Evolutionary conservation across 2,113 vertebrate species (phyloP), one percentile per base, ranked within the genome.

Genomic region (Synchiropus splendidus): DNA sequence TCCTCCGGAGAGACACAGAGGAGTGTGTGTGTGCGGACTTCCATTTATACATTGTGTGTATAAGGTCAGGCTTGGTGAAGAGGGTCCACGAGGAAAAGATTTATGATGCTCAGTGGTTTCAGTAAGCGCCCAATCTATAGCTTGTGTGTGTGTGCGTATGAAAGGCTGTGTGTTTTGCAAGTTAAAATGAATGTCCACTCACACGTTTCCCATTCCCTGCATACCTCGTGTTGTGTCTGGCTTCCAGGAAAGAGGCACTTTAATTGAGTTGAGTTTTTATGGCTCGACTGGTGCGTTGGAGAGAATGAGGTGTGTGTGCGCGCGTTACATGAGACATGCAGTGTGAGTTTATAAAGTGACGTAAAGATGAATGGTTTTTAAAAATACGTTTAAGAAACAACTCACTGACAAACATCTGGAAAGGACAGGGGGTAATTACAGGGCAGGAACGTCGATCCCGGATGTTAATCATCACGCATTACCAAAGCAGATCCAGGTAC

Each of bases 181-280:
- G 21, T 27, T 27, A 27, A 27, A 27, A 27, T 27, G 4, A 27
- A 27, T 27, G 54, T 36, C 58, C 55, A 62, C 67, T 72, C 76
- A 76, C 67, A 78, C 58, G 54, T 65, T 77, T 82, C 78, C 78
- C 74, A 77, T 85, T 85, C 82, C 74, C 83, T 81, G 75, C 81
- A 84, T 85, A 83, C 83, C 81, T 85, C 62, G 74, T 78, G 82
- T 75, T 80, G 72, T 72, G 78, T 85, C 75, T 50, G 69, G 73
- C 79, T 85, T 87, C 83, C 85, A 85, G 85, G 85, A 85, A 85
- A 82, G 78, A 79, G 79, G 75, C 81, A 76, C 78, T 85, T 85
- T 87, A 87, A 85, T 86, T 86, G 82, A 83, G 83, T 84, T 81
- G 74, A 80, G 65, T 82, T 82, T 85, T 85, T 86, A 84, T 74